These are phyloP conservation scores for Pelecanus crispus DNA, from an alignment of 2,113 vertebrate species.

Conservation along the genomic window DNA sequence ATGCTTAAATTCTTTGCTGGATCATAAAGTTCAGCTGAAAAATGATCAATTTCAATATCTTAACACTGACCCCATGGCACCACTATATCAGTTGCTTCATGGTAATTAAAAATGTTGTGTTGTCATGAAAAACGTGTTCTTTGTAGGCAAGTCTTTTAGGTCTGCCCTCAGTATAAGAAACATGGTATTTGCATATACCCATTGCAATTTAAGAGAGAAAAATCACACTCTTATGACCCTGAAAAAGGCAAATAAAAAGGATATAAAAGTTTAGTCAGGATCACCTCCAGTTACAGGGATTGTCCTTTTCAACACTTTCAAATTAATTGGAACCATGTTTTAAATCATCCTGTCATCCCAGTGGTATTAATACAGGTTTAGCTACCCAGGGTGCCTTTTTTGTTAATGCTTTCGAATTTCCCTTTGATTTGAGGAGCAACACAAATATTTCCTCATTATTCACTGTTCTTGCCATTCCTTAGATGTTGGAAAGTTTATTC, in stretches of 20 bases:
- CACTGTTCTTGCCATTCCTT: constrained; percentile 11
- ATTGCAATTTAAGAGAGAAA: neutral
- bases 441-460: constrained; percentile 62
- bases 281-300: neutral
- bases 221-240: neutral
- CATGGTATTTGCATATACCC: neutral
- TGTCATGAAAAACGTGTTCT: accelerated
- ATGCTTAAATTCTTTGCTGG: neutral
- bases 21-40: neutral
- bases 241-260: neutral
- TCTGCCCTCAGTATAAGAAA: neutral
- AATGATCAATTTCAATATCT: neutral
- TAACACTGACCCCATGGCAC: neutral
- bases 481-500: neutral
- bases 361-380: constrained; percentile 40
- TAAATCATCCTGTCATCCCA: constrained; percentile 48
- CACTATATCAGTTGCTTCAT: neutral
- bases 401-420: constrained; percentile 57
- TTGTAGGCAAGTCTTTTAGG: neutral
- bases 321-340: neutral
- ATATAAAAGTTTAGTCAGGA: neutral
- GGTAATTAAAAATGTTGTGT: neutral
- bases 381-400: constrained; percentile 22
- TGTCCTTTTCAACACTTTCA: constrained; percentile 9
- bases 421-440: constrained; percentile 58